A percentile compares a stretch with the other conserved stretches of the same genome.
Conservation (phyloP, 2,113 vertebrate species). For the Hippocampus comes region DNA sequence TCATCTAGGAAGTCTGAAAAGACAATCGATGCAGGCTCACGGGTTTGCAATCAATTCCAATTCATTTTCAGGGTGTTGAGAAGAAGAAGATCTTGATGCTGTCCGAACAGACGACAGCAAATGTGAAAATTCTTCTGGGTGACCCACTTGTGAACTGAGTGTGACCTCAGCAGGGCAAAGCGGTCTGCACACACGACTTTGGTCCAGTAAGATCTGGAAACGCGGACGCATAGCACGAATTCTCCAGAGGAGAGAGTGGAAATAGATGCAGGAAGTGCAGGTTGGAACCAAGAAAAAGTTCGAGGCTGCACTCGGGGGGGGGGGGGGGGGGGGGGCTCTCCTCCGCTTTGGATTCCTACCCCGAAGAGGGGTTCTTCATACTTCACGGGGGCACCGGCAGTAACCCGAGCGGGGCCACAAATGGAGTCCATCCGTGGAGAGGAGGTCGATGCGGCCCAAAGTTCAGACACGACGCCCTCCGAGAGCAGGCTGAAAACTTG, state of each 20-base stretch:
- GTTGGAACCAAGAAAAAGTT: too few species aligned
- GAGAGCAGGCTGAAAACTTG: constrained; percentile 26
- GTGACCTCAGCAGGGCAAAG: neutral
- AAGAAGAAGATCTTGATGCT: neutral
- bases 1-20: constrained; percentile 52
- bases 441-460: constrained; percentile 60
- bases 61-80: constrained; percentile 56
- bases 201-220: neutral
- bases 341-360: too few species aligned
- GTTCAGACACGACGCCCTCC: constrained; percentile 63
- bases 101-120: neutral
- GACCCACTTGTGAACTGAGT: neutral
- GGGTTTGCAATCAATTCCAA: constrained; percentile 73
- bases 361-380: constrained; percentile 47
- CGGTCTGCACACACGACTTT: neutral
- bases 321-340: too few species aligned
- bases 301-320: too few species aligned
- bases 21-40: constrained; percentile 67
- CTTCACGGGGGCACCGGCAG: constrained; percentile 64
- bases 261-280: neutral
- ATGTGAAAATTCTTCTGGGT: neutral
- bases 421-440: constrained; percentile 63
- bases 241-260: constrained; percentile 2
- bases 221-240: neutral
- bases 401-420: constrained; percentile 68